Conservation (phyloP, 2,113 vertebrate genomes). For the Gavia stellata region DNA sequence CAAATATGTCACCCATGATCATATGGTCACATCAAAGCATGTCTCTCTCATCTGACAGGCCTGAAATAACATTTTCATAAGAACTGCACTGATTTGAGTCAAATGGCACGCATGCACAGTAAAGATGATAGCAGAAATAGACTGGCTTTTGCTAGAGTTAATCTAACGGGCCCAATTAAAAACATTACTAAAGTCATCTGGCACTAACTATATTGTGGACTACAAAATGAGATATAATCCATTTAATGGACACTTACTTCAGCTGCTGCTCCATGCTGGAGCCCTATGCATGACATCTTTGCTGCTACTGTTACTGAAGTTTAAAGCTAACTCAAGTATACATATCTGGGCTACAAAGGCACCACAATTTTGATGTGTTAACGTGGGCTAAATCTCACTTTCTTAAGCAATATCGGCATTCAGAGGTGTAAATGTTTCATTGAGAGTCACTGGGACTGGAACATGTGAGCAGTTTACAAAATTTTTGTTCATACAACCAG, state of each 20-base stretch:
- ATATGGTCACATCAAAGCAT: conserved; percentile 12
- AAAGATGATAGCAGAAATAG: neutral
- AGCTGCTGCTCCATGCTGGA: neutral
- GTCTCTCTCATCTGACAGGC: neutral
- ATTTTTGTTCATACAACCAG: neutral
- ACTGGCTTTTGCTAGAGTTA: neutral
- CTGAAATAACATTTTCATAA: conserved; percentile 36
- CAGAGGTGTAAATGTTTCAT: neutral
- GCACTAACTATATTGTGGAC: neutral
- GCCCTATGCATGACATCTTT: neutral
- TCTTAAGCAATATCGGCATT: neutral
- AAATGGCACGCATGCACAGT: neutral
- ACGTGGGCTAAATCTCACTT: neutral
- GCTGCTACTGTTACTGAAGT: neutral
- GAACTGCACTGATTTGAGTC: neutral
- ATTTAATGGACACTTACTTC: neutral
- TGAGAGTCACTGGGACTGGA: neutral
- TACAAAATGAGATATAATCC: neutral
- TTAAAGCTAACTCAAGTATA: neutral
- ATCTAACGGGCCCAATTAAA: neutral
- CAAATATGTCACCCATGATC: neutral
- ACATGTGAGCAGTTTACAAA: neutral
- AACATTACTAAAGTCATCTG: neutral
- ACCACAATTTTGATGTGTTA: neutral
- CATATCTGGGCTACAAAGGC: neutral